These are phyloP conservation scores for Chaetodon trifasciatus DNA, from an alignment of 2,797 vertebrate genomes.

Conservation along the genomic window DNA sequence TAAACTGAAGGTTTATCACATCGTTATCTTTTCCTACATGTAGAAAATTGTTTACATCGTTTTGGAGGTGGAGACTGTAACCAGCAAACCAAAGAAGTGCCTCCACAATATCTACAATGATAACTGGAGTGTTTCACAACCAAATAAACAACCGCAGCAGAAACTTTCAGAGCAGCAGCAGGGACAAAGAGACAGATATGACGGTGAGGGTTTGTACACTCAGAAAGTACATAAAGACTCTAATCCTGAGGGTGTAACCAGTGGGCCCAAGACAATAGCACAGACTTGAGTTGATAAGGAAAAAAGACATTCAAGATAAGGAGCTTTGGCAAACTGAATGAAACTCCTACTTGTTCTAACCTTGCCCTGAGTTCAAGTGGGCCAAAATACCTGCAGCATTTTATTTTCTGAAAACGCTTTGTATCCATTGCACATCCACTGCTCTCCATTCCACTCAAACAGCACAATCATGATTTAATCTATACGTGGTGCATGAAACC, in stretches of 20 bases:
- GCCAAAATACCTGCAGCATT: background rate
- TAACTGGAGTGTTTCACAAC: conserved; percentile 30
- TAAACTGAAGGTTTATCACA: background rate
- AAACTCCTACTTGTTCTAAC: conserved; percentile 35
- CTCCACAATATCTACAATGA: conserved; percentile 30
- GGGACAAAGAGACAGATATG: conserved; percentile 11
- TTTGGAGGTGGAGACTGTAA: background rate
- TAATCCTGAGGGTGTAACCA: conserved; percentile 37
- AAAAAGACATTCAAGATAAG: conserved; percentile 37
- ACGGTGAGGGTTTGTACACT: conserved; percentile 15
- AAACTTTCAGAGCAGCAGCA: conserved; percentile 11
- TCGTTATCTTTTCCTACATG: background rate
- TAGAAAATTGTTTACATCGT: background rate
- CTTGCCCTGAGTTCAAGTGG: conserved; percentile 35
- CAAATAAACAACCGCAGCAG: conserved; percentile 23
- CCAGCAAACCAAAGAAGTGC: conserved; percentile 33
- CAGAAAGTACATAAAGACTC: conserved; percentile 16
- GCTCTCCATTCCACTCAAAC: background rate
- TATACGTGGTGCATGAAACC: conserved; percentile 16
- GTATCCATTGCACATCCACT: background rate
- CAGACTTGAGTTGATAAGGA: conserved; percentile 20
- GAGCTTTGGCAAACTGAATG: conserved; percentile 30
- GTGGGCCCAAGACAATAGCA: conserved; percentile 14
- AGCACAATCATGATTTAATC: conserved; percentile 24
- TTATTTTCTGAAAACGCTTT: conserved; percentile 4